Base-by-base conservation (phyloP, 2,888 invertebrate genomes). In the Thera obeliscata region DNA sequence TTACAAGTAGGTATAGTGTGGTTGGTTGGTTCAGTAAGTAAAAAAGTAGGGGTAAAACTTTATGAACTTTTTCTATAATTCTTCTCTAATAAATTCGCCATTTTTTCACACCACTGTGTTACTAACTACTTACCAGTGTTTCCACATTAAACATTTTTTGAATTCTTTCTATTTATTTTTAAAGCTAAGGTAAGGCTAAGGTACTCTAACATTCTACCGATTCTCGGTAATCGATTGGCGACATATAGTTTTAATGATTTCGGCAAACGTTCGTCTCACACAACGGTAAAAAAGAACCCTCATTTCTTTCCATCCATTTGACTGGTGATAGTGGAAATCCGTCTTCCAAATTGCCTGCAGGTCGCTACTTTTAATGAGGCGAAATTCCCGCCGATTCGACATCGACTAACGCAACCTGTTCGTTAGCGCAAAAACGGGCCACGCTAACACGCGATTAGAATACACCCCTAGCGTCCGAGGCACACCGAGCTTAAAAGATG, bases 341-440 rank as follows among this genome's bases (percentile, higher is more conserved):
- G 78, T 61, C 58, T 58, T 87, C 87, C 87, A 92, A 92, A 93
- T 92, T 92, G 92, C 90, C 91, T 88, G 85, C 89, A 87, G 91
- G 91, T 92, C 90, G 86, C 91, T 93, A 94, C 88, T 94, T 94
- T 94, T 94, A 94, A 94, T 93, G 93, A 93, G 93, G 89, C 90
- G 81, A 93, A 93, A 93, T 94, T 94, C 93, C 89, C 86, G 88
- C 87, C 89, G 89, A 89, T 87, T 85, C 83, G 83, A 80, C 84
- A 83, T 83, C 87, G 87, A 88, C 88, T 89, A 91, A 91, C 91
- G 91, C 91, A 89, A 91, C 92, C 91, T 91, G 92, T 93, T 93
- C 92, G 93, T 93, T 93, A 92, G 89, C 87, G 86, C 90, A 93
- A 93, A 93, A 93, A 91, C 91, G 91, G 87, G 85, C 85, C 91